Base-by-base conservation (phyloP, 2,797 vertebrate genomes). In the Falco cherrug region DNA sequence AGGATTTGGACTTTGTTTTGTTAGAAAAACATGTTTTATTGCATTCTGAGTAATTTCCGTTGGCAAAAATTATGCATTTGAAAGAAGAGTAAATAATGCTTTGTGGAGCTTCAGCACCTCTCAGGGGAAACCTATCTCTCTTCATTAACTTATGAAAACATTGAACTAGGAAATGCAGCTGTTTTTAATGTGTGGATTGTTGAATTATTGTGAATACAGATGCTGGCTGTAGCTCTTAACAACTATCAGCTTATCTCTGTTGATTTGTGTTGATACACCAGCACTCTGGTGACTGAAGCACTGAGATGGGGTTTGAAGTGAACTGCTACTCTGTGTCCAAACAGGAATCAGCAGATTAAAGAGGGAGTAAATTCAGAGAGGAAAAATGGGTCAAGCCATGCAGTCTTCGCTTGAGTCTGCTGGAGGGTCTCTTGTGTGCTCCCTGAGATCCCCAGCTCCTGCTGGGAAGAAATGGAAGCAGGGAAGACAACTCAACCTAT, bases 1-100 rank as follows among this genome's bases (percentile, higher is more conserved):
- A 73, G 84, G 85, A 86, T 69, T 95, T 96, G 79, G 82, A 82
- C 60, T 73, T 92, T 0, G 1, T 83, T 91, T 87, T 84, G 82
- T 92, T 91, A 95, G 69, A 88, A 95, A 95, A 96, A 95, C 79
- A 96, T 10, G 29, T 90, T 96, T 95, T 96, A 96, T 65, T 94
- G 85, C 91, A 41, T 95, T 89, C 93, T 93, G 87, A 94, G 78
- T 89, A 90, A 95, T 93, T 95, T 95, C 89, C 37, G 15, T 88
- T 95, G 82, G 93, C 15, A 1, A 93, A 63, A 78, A 59, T 15
- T 10, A 43, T 67, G 57, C 31, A 95, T 92, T 89, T 85, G 74
- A 84, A 90, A 86, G 59, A 76, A 73, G 37, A 54, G 26, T 91
- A 92, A 93, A 91, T 86, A 93, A 90, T 31, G 25, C 18, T 84